Evolutionary conservation across 2,113 vertebrate genomes (phyloP), one percentile per base, ranked within the genome.

Genomic region (Holacanthus passer): DNA sequence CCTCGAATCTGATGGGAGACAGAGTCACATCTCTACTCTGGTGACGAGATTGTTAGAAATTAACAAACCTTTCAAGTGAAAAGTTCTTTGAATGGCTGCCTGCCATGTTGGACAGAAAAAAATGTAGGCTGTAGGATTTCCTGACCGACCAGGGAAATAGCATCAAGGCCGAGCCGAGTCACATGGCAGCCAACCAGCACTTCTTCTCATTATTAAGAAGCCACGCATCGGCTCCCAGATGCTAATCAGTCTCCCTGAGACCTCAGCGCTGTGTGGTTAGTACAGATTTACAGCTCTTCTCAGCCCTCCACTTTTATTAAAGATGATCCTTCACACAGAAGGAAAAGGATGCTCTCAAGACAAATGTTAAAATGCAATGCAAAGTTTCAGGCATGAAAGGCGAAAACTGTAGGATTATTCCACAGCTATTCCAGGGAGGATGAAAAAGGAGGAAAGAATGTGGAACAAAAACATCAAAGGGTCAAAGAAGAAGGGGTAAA

Each of bases 181-280:
- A 84, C 90, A 20, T 80, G 92, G 94, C 94, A 96, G 92, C 95
- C 92, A 91, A 94, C 94, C 93, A 95, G 94, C 95, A 94, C 87
- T 94, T 95, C 94, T 93, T 95, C 91, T 98, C 97, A 97, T 99
- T 98, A 98, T 89, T 93, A 94, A 94, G 95, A 95, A 96, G 95
- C 94, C 70, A 74, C 45, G 86, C 77, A 53, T 71, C 93, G 87
- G 93, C 95, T 93, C 90, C 94, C 95, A 94, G 94, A 96, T 98
- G 97, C 97, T 98, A 99, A 99, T 99, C 97, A 97, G 97, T 97
- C 97, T 99, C 98, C 95, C 88, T 93, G 97, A 98, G 97, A 99
- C 96, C 96, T 95, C 88, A 87, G 94, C 90, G 94, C 96, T 96
- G 96, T 95, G 94, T 96, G 95, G 94, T 97, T 98, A 96, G 96